A percentile compares a stretch with the other conserved stretches of the same genome.
These are phyloP conservation scores for Plecotus auritus DNA, from an alignment of 2,113 vertebrate genomes.

Conservation along the genomic window DNA sequence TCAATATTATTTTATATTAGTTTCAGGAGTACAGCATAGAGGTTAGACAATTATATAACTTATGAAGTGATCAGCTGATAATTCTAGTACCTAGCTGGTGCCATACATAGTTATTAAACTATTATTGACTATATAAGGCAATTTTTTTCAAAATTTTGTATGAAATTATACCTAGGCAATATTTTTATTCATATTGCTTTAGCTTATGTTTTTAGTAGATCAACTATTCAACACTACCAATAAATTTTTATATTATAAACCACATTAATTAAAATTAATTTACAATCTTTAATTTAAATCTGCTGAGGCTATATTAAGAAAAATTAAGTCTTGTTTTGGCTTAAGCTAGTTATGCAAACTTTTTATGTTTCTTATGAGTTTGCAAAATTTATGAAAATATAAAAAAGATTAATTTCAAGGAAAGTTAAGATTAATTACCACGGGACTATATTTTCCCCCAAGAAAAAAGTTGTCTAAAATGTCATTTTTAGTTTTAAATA, in stretches of 20 bases:
- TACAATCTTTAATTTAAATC: slow-evolving; percentile 34
- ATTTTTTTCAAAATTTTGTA: neutral
- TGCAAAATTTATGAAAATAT: slow-evolving; percentile 4
- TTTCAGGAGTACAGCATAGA: neutral
- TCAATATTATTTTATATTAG: neutral
- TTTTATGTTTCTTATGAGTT: neutral
- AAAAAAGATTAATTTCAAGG: neutral
- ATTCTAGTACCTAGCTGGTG: neutral
- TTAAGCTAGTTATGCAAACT: neutral
- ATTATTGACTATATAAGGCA: neutral
- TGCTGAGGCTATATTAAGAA: neutral
- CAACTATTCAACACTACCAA: neutral
- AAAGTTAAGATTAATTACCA: neutral
- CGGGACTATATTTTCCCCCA: neutral
- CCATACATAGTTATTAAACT: neutral
- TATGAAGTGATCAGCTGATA: neutral
- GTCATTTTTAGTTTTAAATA: neutral
- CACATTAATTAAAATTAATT: slow-evolving; percentile 36
- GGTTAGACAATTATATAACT: neutral
- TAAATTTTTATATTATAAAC: neutral
- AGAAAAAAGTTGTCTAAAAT: neutral
- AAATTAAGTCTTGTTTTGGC: neutral
- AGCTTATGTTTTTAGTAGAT: neutral
- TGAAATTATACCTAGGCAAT: neutral
- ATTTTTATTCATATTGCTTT: slow-evolving; percentile 1